A percentile compares a stretch with the other conserved stretches of the same genome.
phyloP scores from a whole-genome alignment of 2,113 vertebrate genomes.

The Sphaerodactylus townsendi region DNA sequence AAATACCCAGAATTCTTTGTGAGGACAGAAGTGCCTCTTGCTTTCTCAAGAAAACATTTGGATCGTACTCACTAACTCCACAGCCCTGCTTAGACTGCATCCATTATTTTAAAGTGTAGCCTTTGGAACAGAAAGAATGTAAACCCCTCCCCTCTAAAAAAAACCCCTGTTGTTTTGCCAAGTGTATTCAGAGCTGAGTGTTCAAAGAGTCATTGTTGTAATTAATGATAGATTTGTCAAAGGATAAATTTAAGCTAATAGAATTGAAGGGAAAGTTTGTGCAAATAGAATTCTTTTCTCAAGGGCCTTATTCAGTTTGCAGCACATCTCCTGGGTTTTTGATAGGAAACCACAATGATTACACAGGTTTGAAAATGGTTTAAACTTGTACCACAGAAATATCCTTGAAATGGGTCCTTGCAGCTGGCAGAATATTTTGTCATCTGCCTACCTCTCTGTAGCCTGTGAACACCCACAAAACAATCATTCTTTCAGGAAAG shows the following conservation, averaged over 20 bases:
- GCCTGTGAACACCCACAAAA: too few species aligned
- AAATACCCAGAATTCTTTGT: too few species aligned
- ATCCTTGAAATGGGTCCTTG: neutral
- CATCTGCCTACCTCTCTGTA: neutral
- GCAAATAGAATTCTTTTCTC: neutral
- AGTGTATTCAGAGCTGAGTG: neutral
- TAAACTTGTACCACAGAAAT: neutral
- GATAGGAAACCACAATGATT: neutral
- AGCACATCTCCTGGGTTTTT: neutral
- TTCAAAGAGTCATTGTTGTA: neutral
- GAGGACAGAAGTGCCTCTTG: too few species aligned
- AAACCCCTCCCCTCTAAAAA: too few species aligned
- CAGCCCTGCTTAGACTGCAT: neutral
- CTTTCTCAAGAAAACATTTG: too few species aligned
- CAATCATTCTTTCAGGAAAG: neutral
- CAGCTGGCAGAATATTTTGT: neutral
- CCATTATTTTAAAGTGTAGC: neutral
- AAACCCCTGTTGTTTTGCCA: neutral
- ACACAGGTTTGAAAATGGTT: neutral
- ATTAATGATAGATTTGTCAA: neutral
- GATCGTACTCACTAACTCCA: too few species aligned
- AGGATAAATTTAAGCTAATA: neutral
- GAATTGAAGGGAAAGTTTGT: neutral
- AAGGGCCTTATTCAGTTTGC: neutral
- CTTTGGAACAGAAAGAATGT: neutral